Evolutionary conservation across 2,888 invertebrate genomes (phyloP).

Genomic region (Hyles lineata): DNA sequence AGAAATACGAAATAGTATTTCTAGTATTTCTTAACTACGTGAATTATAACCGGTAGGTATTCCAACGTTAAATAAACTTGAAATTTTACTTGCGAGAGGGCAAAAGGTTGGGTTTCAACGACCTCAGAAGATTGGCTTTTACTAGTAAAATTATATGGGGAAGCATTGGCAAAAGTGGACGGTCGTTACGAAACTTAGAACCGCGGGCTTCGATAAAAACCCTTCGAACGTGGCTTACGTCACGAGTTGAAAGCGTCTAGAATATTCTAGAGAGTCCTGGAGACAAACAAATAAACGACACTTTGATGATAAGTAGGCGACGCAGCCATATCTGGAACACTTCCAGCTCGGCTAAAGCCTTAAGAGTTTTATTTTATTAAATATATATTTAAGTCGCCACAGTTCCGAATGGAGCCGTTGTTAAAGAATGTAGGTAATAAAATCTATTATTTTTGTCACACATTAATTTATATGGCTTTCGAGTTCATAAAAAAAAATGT

Average conservation of each 20-base stretch:
- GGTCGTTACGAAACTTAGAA: conserved; percentile 23
- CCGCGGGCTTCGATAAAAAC: conserved; percentile 28
- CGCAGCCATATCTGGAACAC: background rate
- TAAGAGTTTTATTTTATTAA: conserved; percentile 26
- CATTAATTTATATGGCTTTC: too few species aligned
- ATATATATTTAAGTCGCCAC: background rate
- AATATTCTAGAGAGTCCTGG: background rate
- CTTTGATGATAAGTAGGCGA: background rate
- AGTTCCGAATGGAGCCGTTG: background rate
- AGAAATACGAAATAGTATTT: too few species aligned
- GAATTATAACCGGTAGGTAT: too few species aligned
- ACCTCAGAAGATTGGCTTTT: conserved; percentile 46
- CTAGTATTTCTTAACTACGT: too few species aligned
- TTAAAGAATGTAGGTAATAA: background rate
- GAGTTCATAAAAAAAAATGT: too few species aligned
- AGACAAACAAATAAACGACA: conserved; percentile 18
- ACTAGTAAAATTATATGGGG: conserved; percentile 45
- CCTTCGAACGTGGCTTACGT: conserved; percentile 15
- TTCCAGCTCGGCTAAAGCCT: conserved; percentile 13
- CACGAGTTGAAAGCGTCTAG: background rate
- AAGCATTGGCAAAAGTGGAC: conserved; percentile 35
- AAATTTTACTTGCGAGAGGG: conserved; percentile 7
- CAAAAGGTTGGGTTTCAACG: conserved; percentile 14
- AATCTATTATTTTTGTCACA: background rate
- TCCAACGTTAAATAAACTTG: background rate